Base-by-base conservation (phyloP, 2,113 vertebrate species). In the Osmerus mordax region DNA sequence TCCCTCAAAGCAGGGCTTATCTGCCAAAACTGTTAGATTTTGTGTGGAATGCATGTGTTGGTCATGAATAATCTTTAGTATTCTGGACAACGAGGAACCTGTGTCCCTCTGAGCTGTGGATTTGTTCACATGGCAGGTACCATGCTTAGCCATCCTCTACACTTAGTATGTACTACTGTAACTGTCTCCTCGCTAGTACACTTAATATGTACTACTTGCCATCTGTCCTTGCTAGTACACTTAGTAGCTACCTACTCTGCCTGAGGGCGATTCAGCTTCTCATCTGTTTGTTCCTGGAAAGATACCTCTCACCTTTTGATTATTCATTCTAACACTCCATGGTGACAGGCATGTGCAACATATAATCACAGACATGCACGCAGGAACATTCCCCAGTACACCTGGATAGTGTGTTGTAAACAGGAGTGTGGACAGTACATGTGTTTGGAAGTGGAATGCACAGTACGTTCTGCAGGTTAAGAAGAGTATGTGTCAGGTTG, bases 61-160 rank as follows among this genome's bases (percentile, higher is more conserved):
- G 68, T 85, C 78, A 77, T 65, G 85, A 76, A 82, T 78, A 80
- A 18, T 75, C 41, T n/a, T 63, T 74, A 77, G 59, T 79, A 74
- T 81, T 81, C 73, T 76, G 69, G 87, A 89, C 83, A 76, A 84
- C 66, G 86, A 85, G 82, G 85, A 82, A 72, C 66, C 70, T 18
- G 52, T 59, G 59, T 78, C 81, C 76, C 86, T 88, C 86, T 84
- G 78, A 87, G 72, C 70, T 15, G 65, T 72, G 55, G 72, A 41
- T 63, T 51, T 64, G 32, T 32, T 72, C 76, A 77, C 77, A 59
- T 80, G 78, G 78, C 84, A 69, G 73, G 80, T 70, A 84, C 78
- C 74, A 72, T 72, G 70, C 81, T 74, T 68, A 76, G 65, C 69
- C 78, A 56, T 79, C 61, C 65, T 74, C 76, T 75, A 29, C 21